A percentile compares a stretch with the other conserved stretches of the same genome.
These are phyloP conservation scores for Lepisosteus osseus DNA, from an alignment of 2,113 vertebrate species.

Conservation along the genomic window DNA sequence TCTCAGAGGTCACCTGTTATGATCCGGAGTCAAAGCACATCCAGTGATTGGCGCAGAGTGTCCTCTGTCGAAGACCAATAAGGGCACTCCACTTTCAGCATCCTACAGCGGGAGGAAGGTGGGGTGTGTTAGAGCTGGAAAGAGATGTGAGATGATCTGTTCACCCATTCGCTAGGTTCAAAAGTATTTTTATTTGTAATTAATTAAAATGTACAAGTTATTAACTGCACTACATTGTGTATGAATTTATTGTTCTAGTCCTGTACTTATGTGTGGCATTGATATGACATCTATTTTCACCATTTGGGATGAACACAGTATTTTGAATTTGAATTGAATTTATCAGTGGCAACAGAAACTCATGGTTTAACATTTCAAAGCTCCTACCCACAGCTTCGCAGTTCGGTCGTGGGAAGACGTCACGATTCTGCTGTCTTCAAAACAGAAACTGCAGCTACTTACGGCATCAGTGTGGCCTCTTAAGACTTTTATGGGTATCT, in stretches of 20 bases:
- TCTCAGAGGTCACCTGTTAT: constrained; percentile 58
- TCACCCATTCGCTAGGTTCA: too few relatives aligned
- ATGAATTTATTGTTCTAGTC: too few relatives aligned
- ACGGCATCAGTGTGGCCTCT: constrained; percentile 22
- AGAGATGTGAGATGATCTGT: too few relatives aligned
- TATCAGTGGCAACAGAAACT: too few relatives aligned
- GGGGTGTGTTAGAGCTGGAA: background rate
- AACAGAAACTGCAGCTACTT: constrained; percentile 23
- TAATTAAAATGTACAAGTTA: too few relatives aligned
- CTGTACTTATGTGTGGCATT: too few relatives aligned
- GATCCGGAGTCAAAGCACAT: constrained; percentile 60
- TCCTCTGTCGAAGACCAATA: constrained; percentile 50
- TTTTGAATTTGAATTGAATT: too few relatives aligned
- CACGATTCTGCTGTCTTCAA: constrained; percentile 22
- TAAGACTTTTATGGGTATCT: constrained; percentile 30
- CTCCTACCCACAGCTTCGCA: constrained; percentile 17
- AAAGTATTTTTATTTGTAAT: too few relatives aligned
- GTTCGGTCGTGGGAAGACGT: constrained; percentile 28
- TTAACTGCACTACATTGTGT: too few relatives aligned
- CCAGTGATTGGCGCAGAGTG: constrained; percentile 57
- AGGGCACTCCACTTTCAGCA: constrained; percentile 29
- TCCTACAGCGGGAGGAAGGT: constrained; percentile 30
- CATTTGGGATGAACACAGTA: too few relatives aligned
- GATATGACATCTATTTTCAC: too few relatives aligned
- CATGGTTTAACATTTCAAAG: background rate